phyloP scores from a whole-genome alignment of 1,140 invertebrate species.

The Plodia interpunctella region DNA sequence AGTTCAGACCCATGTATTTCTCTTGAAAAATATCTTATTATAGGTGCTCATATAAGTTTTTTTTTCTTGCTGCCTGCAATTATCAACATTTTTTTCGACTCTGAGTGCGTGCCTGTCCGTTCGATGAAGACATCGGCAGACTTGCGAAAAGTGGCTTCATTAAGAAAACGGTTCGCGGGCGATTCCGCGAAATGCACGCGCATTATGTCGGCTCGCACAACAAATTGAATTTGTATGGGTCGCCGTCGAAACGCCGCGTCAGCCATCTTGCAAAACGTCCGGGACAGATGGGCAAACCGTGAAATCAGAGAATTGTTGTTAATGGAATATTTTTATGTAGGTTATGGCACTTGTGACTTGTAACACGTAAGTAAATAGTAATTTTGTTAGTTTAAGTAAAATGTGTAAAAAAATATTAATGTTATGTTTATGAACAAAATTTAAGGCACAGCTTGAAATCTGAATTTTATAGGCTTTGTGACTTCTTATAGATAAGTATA shows the following conservation, averaged over 20 bases:
- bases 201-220: slow-evolving; percentile 10
- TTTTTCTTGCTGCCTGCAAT: too few species aligned
- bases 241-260: not conserved
- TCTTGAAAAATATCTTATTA: too few species aligned
- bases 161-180: slow-evolving; percentile 34
- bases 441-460: too few species aligned
- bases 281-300: not conserved
- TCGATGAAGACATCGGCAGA: slow-evolving; percentile 53
- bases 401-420: too few species aligned
- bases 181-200: slow-evolving; percentile 32
- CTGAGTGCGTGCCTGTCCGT: slow-evolving; percentile 34
- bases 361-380: too few species aligned
- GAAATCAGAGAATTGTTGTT: not conserved
- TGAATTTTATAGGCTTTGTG: too few species aligned
- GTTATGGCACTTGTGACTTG: too few species aligned
- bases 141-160: slow-evolving; percentile 41
- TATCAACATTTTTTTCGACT: not conserved
- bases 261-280: not conserved
- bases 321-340: not conserved
- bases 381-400: too few species aligned
- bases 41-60: too few species aligned
- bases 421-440: too few species aligned
- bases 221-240: slow-evolving; percentile 13
- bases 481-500: too few species aligned
- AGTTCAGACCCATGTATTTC: too few species aligned